These are phyloP conservation scores for Ellobium chinense DNA, from an alignment of 2,888 invertebrate species.

Conservation along the genomic window DNA sequence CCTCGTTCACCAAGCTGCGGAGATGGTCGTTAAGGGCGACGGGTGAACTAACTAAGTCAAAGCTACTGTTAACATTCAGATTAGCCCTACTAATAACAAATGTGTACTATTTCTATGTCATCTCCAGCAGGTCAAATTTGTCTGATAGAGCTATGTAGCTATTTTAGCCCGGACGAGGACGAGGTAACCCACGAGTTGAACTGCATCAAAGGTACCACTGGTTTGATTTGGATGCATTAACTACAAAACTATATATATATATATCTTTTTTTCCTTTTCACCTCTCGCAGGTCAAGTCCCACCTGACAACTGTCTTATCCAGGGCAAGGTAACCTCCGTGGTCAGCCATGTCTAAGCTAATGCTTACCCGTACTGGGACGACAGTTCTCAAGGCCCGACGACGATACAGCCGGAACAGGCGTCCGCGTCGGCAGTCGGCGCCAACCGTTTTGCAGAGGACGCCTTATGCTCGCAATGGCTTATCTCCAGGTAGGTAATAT, in stretches of 20 bases:
- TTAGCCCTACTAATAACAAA: no score
- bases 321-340: background rate
- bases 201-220: no score
- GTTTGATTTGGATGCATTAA: no score
- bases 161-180: no score
- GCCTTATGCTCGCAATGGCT: background rate
- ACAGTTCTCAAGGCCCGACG: slow-evolving; percentile 46
- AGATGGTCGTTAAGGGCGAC: no score
- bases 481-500: slow-evolving; percentile 28
- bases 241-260: slow-evolving; percentile 77
- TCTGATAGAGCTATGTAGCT: no score
- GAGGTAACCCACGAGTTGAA: no score
- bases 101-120: no score
- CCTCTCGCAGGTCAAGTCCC: background rate
- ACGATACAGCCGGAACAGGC: slow-evolving; percentile 45
- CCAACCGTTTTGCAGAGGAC: slow-evolving; percentile 48
- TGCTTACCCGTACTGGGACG: slow-evolving; percentile 50
- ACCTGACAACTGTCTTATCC: background rate
- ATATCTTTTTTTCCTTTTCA: slow-evolving; percentile 39
- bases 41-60: no score
- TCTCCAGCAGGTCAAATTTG: no score
- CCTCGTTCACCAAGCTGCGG: no score
- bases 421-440: slow-evolving; percentile 48
- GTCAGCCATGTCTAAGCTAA: slow-evolving; percentile 48
- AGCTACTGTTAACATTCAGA: no score